Conservation (phyloP, 1,140 invertebrate species). For the Ctenoplectra terminalis region DNA sequence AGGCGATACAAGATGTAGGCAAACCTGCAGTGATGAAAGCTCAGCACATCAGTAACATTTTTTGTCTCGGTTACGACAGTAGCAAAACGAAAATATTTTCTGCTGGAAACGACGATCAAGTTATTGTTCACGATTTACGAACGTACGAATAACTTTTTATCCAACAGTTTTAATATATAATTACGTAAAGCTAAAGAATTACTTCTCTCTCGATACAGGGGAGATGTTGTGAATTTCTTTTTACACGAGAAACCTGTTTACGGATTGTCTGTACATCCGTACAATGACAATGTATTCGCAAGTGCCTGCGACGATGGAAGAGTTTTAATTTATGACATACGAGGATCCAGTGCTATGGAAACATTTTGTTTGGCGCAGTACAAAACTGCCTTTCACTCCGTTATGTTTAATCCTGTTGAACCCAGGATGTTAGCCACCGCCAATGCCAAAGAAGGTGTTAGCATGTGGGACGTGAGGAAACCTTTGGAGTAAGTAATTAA, state of each 20-base stretch:
- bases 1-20: slow-evolving; percentile 86
- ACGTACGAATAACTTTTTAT: slow-evolving; percentile 84
- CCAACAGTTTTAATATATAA: too few species aligned
- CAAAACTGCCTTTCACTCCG: slow-evolving; percentile 92
- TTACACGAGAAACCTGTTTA: slow-evolving; percentile 95
- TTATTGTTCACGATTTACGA: slow-evolving; percentile 92
- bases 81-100: slow-evolving; percentile 93
- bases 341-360: slow-evolving; percentile 86
- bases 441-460: slow-evolving; percentile 94
- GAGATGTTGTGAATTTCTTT: slow-evolving; percentile 89
- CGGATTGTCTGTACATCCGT: slow-evolving; percentile 92
- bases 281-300: slow-evolving; percentile 91
- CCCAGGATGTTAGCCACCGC: slow-evolving; percentile 92
- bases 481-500: slow-evolving; percentile 88
- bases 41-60: slow-evolving; percentile 96
- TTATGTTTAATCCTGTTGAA: slow-evolving; percentile 94
- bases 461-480: slow-evolving; percentile 94
- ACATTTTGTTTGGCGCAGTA: slow-evolving; percentile 87
- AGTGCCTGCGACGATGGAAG: slow-evolving; percentile 96
- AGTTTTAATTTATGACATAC: slow-evolving; percentile 92
- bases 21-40: slow-evolving; percentile 89
- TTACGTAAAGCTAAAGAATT: not conserved
- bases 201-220: slow-evolving; percentile 81
- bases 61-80: slow-evolving; percentile 93
- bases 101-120: slow-evolving; percentile 97